These are phyloP conservation scores for Amphipyra berbera DNA, from an alignment of 2,888 invertebrate species.

Conservation along the genomic window DNA sequence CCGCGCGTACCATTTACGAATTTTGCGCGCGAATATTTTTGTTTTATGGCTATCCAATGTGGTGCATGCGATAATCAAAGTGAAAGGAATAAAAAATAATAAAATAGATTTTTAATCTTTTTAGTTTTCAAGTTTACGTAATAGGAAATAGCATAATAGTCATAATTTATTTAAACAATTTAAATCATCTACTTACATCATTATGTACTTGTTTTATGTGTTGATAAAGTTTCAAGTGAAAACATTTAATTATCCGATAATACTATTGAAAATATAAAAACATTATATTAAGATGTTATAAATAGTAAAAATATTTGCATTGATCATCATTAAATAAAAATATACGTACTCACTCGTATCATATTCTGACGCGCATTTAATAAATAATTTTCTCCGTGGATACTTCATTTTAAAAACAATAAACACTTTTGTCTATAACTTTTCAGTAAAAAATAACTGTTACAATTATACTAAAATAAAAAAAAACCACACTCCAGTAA, in stretches of 20 bases:
- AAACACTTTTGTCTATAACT: conserved; percentile 8
- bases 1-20: conserved; percentile 63
- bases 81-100: too few relatives aligned
- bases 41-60: conserved; percentile 55
- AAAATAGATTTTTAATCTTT: too few relatives aligned
- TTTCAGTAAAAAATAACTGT: conserved; percentile 19
- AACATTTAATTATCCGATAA: too few relatives aligned
- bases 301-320: too few relatives aligned
- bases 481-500: conserved; percentile 43
- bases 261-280: too few relatives aligned
- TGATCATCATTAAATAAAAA: background rate
- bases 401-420: conserved; percentile 78
- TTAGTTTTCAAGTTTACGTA: too few relatives aligned
- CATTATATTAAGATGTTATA: too few relatives aligned
- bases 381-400: conserved; percentile 76
- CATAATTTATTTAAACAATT: too few relatives aligned
- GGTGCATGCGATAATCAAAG: conserved; percentile 13
- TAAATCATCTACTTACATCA: too few relatives aligned
- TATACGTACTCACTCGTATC: conserved; percentile 78
- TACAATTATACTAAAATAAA: conserved; percentile 19
- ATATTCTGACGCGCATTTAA: conserved; percentile 68
- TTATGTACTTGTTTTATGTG: too few relatives aligned
- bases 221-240: too few relatives aligned
- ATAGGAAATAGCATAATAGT: too few relatives aligned
- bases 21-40: conserved; percentile 63